Evolutionary conservation across 2,113 vertebrate species (phyloP).

Genomic region (Pavo muticus): DNA sequence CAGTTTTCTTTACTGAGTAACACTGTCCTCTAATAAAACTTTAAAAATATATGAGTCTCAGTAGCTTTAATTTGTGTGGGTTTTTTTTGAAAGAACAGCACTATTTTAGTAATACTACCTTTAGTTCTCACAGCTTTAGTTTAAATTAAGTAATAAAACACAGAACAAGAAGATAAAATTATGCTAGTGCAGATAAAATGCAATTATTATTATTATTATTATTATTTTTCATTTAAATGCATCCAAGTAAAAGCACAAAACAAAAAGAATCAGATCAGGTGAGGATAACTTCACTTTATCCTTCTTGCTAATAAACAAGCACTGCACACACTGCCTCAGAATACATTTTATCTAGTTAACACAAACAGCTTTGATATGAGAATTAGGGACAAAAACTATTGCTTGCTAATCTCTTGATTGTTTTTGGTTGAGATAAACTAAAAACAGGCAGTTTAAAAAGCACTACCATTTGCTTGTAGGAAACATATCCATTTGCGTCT

Average conservation of each 20-base stretch:
- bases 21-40: background rate
- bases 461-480: background rate
- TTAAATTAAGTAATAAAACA: conserved; percentile 16
- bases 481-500: background rate
- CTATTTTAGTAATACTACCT: background rate
- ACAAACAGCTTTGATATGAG: conserved; percentile 46
- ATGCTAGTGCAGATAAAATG: background rate
- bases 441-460: conserved; percentile 16
- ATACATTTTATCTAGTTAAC: conserved; percentile 36
- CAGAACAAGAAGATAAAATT: background rate
- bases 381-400: conserved; percentile 51
- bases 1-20: background rate
- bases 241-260: background rate
- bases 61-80: background rate
- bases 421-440: conserved; percentile 26
- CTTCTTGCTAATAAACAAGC: conserved; percentile 28
- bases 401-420: conserved; percentile 32
- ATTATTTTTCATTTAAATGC: background rate
- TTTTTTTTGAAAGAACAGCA: background rate
- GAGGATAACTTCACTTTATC: conserved; percentile 48
- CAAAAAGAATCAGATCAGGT: conserved; percentile 20
- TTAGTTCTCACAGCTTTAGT: background rate
- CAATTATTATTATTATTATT: background rate
- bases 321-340: conserved; percentile 4
- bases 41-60: background rate